Evolutionary conservation across 1,140 invertebrate genomes (phyloP).

Genomic region (Drosophila rufa): DNA sequence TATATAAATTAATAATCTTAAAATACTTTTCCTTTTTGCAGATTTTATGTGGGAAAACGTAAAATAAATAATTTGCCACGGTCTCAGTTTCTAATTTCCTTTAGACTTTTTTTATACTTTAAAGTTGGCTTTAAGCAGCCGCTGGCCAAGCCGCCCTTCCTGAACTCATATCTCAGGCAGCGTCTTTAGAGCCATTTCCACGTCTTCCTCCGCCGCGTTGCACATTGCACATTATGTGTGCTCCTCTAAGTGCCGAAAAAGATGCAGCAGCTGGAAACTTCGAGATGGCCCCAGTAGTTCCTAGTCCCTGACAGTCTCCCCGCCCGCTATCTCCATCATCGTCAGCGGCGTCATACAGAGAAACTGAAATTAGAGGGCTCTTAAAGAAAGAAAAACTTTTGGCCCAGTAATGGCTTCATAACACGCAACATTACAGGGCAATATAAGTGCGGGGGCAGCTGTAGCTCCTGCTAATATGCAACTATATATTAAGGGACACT

Average conservation of each 20-base stretch:
- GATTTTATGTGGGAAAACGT: too few species aligned
- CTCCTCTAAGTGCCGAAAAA: slow-evolving; percentile 51
- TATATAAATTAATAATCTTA: too few species aligned
- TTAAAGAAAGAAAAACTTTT: slow-evolving; percentile 77
- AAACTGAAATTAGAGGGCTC: slow-evolving; percentile 65
- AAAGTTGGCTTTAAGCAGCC: neutral
- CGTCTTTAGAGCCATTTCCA: slow-evolving; percentile 35
- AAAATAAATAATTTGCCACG: too few species aligned
- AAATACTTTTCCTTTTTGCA: too few species aligned
- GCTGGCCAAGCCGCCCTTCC: slow-evolving; percentile 12
- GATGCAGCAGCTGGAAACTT: slow-evolving; percentile 47
- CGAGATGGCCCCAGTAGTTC: neutral
- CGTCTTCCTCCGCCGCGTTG: slow-evolving; percentile 24
- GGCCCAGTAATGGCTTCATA: slow-evolving; percentile 79
- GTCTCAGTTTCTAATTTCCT: neutral
- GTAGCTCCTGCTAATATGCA: slow-evolving; percentile 71
- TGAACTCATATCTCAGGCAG: slow-evolving; percentile 48
- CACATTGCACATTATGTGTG: slow-evolving; percentile 43
- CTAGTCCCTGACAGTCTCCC: neutral
- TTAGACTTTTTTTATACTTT: neutral
- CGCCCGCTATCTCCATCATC: slow-evolving; percentile 27
- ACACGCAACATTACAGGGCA: slow-evolving; percentile 79
- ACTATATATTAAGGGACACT: slow-evolving; percentile 75
- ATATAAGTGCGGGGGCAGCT: slow-evolving; percentile 61
- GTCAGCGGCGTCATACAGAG: slow-evolving; percentile 42